Evolutionary conservation across 2,113 vertebrate species (phyloP).

Genomic region (Chaetodon trifascialis): DNA sequence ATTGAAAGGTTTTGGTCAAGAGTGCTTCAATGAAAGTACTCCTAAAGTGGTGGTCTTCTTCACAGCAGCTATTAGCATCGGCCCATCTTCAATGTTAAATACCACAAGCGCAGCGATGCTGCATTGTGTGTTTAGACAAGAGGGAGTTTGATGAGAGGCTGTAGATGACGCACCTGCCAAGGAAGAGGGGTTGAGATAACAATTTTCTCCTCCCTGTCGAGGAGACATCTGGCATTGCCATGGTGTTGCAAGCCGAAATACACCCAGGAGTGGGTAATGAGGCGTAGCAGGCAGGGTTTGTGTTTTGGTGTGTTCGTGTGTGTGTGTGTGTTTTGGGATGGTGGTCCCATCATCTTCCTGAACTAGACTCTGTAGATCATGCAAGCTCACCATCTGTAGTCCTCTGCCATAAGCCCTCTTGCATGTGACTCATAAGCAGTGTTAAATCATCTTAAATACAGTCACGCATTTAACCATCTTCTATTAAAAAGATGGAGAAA

Average conservation of each 20-base stretch:
- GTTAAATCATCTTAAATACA: constrained; percentile 72
- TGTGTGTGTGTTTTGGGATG: constrained; percentile 38
- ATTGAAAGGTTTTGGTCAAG: constrained; percentile 55
- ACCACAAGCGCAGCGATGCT: background rate
- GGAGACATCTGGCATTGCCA: constrained; percentile 77
- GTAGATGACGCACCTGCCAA: constrained; percentile 67
- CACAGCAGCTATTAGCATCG: constrained; percentile 38
- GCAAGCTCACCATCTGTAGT: constrained; percentile 78
- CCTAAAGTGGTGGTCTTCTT: constrained; percentile 41
- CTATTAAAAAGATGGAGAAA: background rate
- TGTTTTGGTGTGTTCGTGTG: constrained; percentile 40
- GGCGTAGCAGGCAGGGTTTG: constrained; percentile 56
- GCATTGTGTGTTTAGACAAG: constrained; percentile 60
- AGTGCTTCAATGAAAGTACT: constrained; percentile 37
- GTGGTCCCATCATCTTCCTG: constrained; percentile 35
- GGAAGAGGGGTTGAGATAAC: constrained; percentile 66
- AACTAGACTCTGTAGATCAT: constrained; percentile 58
- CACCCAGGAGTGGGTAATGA: constrained; percentile 77
- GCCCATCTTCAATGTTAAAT: constrained; percentile 47
- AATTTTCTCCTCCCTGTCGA: constrained; percentile 66
- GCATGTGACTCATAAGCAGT: constrained; percentile 57
- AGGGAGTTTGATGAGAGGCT: constrained; percentile 52
- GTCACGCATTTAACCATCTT: constrained; percentile 52
- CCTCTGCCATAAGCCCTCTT: constrained; percentile 59
- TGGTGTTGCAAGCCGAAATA: constrained; percentile 55